Percentiles rank a stretch among this genome's conserved stretches.
phyloP scores from a whole-genome alignment of 2,797 vertebrate species.

The Malacoctenus gilli region DNA sequence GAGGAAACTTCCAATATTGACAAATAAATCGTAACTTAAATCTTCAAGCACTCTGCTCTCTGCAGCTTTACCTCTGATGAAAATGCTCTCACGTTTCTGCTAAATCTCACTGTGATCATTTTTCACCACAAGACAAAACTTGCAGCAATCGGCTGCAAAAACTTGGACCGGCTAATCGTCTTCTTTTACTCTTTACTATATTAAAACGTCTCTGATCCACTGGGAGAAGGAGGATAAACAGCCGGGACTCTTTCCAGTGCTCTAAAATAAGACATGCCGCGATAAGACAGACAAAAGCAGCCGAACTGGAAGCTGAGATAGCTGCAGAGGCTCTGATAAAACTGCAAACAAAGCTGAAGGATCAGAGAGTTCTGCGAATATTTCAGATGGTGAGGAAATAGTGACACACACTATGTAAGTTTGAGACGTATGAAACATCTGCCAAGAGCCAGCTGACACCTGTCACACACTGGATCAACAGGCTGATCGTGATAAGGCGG shows the following conservation, averaged over 20 bases:
- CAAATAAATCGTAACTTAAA: too few relatives aligned
- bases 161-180: constrained; percentile 17
- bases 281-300: constrained; percentile 50
- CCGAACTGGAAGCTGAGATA: constrained; percentile 37
- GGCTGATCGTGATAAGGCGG: constrained; percentile 17
- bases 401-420: constrained; percentile 20
- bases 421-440: constrained; percentile 12
- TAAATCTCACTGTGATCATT: too few relatives aligned
- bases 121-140: constrained; percentile 7
- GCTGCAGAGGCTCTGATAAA: constrained; percentile 46
- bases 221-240: not conserved
- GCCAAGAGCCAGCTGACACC: constrained; percentile 3
- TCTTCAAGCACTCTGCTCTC: too few relatives aligned
- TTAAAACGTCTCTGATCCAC: constrained; percentile 31
- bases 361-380: constrained; percentile 28
- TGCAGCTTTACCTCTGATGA: too few relatives aligned
- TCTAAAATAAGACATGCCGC: constrained; percentile 45
- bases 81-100: too few relatives aligned
- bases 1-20: too few relatives aligned
- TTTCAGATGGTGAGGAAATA: constrained; percentile 26
- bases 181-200: constrained; percentile 11
- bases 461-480: constrained; percentile 18
- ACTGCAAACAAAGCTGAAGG: constrained; percentile 50
- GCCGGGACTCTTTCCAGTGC: constrained; percentile 24
- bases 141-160: constrained; percentile 1